phyloP scores from a whole-genome alignment of 2,797 vertebrate species.

The Arnoldichthys spilopterus region DNA sequence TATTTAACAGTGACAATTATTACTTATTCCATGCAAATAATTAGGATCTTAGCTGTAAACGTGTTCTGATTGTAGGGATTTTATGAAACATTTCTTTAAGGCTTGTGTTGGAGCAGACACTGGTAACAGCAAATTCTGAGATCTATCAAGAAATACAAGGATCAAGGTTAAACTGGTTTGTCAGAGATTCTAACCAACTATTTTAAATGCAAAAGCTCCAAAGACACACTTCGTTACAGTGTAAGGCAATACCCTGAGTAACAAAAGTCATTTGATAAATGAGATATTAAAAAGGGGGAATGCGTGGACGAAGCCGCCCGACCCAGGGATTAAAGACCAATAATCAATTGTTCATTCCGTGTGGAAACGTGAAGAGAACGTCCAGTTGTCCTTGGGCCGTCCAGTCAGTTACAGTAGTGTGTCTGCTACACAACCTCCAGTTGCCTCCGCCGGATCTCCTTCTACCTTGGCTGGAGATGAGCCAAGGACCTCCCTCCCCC shows the following conservation, averaged over 20 bases:
- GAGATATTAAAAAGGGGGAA: conserved; percentile 35
- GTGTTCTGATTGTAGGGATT: conserved; percentile 18
- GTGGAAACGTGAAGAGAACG: conserved; percentile 27
- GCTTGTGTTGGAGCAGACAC: conserved; percentile 38
- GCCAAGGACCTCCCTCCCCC: not conserved
- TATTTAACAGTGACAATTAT: conserved; percentile 51
- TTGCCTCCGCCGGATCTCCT: not conserved
- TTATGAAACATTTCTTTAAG: conserved; percentile 41
- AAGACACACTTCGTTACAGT: conserved; percentile 65
- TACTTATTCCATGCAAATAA: conserved; percentile 47
- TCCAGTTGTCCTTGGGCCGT: conserved; percentile 20
- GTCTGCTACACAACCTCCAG: conserved; percentile 56
- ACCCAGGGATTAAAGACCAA: conserved; percentile 23
- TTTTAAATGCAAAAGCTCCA: conserved; percentile 30
- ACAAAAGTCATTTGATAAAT: conserved; percentile 66
- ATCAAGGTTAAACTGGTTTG: conserved; percentile 16
- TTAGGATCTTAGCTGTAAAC: conserved; percentile 32
- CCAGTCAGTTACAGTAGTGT: conserved; percentile 58
- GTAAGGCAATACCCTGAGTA: conserved; percentile 78
- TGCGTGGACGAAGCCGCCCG: conserved; percentile 21
- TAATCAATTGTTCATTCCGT: conserved; percentile 13
- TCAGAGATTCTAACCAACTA: conserved; percentile 35
- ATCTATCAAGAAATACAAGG: conserved; percentile 10
- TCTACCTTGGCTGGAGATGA: conserved; percentile 23
- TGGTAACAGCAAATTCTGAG: conserved; percentile 15